These are phyloP conservation scores for Austrolebias charrua DNA, from an alignment of 2,797 vertebrate species.

Conservation along the genomic window DNA sequence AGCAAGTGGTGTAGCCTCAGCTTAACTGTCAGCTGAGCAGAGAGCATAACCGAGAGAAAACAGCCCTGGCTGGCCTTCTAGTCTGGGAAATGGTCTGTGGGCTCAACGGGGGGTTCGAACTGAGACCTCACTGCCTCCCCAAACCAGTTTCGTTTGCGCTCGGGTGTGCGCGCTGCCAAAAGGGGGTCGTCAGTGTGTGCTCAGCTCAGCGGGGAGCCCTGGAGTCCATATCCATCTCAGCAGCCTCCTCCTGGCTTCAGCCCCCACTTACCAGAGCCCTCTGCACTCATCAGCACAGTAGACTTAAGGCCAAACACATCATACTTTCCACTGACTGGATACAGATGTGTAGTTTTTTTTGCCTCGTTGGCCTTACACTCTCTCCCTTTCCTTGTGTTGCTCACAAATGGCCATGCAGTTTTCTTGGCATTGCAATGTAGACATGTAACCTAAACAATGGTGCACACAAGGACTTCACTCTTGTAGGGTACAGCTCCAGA, in stretches of 20 bases:
- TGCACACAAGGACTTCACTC: constrained; percentile 52
- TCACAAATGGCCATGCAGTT: constrained; percentile 61
- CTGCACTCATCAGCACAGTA: constrained; percentile 72
- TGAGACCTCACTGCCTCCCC: constrained; percentile 78
- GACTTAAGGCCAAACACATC: constrained; percentile 78
- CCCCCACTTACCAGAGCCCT: constrained; percentile 75
- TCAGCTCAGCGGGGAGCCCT: constrained; percentile 71
- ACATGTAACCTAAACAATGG: constrained; percentile 68
- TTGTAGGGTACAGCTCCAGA: constrained; percentile 47
- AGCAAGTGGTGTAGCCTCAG: constrained; percentile 58
- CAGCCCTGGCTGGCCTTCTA: constrained; percentile 75
- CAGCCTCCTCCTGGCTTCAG: constrained; percentile 78
- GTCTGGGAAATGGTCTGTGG: constrained; percentile 80
- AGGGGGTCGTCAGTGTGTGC: constrained; percentile 75
- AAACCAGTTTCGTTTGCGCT: constrained; percentile 77
- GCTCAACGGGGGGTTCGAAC: constrained; percentile 76
- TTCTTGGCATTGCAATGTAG: constrained; percentile 58
- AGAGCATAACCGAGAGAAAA: constrained; percentile 70
- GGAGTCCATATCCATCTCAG: constrained; percentile 81
- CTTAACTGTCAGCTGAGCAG: constrained; percentile 73
- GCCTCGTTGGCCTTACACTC: constrained; percentile 26
- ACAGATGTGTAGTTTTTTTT: constrained; percentile 59
- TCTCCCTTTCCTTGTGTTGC: constrained; percentile 31
- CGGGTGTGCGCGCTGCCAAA: constrained; percentile 77
- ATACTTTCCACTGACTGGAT: constrained; percentile 81